Evolutionary conservation across 2,797 vertebrate genomes (phyloP).

Genomic region (Synaphobranchus kaupii): DNA sequence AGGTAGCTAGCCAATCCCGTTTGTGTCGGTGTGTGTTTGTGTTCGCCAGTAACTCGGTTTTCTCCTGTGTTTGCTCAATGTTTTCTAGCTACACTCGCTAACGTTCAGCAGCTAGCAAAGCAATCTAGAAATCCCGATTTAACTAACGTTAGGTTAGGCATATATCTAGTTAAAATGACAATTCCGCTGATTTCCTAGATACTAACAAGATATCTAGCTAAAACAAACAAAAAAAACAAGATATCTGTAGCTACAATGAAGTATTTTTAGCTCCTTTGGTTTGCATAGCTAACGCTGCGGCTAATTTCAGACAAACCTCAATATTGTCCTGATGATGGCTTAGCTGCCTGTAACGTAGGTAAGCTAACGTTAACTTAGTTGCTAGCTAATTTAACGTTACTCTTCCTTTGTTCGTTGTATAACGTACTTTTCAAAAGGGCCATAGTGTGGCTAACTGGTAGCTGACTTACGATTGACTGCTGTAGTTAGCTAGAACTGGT

Average conservation of each 20-base stretch:
- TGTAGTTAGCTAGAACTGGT: not conserved
- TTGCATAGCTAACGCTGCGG: not conserved
- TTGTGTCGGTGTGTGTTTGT: slow-evolving; percentile 7
- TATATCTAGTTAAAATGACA: not conserved
- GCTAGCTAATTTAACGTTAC: not conserved
- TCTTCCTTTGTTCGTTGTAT: not conserved
- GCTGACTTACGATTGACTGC: not conserved
- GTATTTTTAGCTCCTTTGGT: not conserved
- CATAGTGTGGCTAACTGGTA: not conserved
- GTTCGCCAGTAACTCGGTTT: not conserved
- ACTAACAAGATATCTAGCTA: not conserved
- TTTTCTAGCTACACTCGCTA: not conserved
- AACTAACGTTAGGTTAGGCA: not conserved
- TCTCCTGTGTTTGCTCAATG: not conserved
- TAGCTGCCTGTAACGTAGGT: slow-evolving; percentile 19
- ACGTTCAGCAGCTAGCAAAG: not conserved
- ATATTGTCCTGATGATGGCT: not conserved
- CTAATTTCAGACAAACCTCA: no score
- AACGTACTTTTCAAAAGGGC: not conserved
- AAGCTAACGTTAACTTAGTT: slow-evolving; percentile 45
- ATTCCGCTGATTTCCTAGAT: not conserved
- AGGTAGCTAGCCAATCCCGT: not conserved
- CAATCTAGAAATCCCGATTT: not conserved
- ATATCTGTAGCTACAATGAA: no score
- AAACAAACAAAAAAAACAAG: no score